A percentile compares a stretch with the other conserved stretches of the same genome.
These are phyloP conservation scores for Habroteleia sp. DNA, from an alignment of 2,888 invertebrate species.

Conservation along the genomic window DNA sequence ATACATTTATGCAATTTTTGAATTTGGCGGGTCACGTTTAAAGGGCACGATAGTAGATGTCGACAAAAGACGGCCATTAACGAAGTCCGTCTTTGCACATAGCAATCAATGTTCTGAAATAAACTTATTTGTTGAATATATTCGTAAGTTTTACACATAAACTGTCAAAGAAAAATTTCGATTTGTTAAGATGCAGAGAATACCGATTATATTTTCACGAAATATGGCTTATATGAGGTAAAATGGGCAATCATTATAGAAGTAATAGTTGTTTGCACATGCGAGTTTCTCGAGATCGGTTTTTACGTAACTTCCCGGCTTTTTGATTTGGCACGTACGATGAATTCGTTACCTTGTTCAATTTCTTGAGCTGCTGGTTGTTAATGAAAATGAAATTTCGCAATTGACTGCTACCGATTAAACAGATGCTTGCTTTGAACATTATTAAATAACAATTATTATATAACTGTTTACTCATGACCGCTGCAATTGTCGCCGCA, in stretches of 20 bases:
- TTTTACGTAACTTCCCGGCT: constrained; percentile 37
- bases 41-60: no score
- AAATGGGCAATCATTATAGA: no score
- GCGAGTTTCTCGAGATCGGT: background rate
- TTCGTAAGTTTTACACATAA: background rate
- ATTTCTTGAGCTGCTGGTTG: constrained; percentile 1
- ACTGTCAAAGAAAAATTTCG: constrained; percentile 1
- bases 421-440: background rate
- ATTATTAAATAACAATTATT: no score
- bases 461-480: no score
- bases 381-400: constrained; percentile 9
- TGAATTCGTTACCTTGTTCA: constrained; percentile 7
- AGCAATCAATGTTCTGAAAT: background rate
- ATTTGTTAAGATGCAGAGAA: constrained; percentile 73
- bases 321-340: constrained; percentile 16
- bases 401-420: background rate
- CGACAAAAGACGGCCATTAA: constrained; percentile 2
- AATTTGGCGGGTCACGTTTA: no score
- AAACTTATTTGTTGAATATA: background rate
- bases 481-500: no score
- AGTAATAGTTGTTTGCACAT: no score
- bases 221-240: constrained; percentile 76
- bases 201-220: constrained; percentile 69
- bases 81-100: constrained; percentile 2
- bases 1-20: no score